Percentiles rank a stretch among this genome's conserved stretches.
Conservation (phyloP, 2,113 vertebrate species). For the Aptenodytes patagonicus region DNA sequence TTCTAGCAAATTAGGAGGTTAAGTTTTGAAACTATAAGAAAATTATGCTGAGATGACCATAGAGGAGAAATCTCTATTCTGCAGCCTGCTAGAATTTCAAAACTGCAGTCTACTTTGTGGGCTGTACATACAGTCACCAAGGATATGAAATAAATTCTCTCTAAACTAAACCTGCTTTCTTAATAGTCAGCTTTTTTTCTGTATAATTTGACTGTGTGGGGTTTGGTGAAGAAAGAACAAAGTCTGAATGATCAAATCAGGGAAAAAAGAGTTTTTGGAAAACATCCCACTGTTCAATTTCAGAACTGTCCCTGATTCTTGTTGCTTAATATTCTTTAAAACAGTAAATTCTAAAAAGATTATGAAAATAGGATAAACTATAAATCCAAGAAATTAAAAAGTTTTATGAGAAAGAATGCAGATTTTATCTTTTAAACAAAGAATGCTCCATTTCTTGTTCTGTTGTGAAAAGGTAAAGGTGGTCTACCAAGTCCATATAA, state of each 20-base stretch:
- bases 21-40: neutral
- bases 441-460: neutral
- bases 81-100: neutral
- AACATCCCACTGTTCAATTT: neutral
- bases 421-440: neutral
- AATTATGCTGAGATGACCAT: neutral
- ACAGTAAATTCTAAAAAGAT: neutral
- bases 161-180: neutral
- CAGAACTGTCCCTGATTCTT: neutral
- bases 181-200: neutral
- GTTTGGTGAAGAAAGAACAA: neutral
- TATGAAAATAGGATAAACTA: neutral
- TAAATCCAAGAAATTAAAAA: neutral
- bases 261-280: rapidly evolving
- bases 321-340: neutral
- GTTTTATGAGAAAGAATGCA: neutral
- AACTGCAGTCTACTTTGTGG: neutral
- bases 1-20: neutral
- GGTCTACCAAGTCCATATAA: neutral
- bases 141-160: neutral
- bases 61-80: neutral
- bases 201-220: neutral
- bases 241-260: neutral
- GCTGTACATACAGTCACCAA: neutral
- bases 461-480: neutral